Evolutionary conservation across 2,888 invertebrate genomes (phyloP), one percentile per base, ranked within the genome.

Genomic region (Nomada ferruginata): DNA sequence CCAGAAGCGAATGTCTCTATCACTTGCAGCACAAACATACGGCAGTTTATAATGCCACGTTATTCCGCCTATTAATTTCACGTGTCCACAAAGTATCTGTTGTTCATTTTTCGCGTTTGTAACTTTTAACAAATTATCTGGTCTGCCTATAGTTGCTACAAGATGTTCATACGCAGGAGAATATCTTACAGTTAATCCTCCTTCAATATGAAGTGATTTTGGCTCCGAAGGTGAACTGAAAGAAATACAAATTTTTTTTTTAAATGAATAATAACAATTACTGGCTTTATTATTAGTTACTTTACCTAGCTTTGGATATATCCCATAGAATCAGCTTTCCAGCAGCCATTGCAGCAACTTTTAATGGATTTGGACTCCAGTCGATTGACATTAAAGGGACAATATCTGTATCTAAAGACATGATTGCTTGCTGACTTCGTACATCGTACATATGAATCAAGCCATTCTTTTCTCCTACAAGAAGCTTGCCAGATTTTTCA

Each of bases 391-490:
- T 95, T 18, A 97, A 92, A 1, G 96, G 96, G 66, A 95, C 94
- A 70, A 94, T 94, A 4, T 95, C 95, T 11, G 95, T 94, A 91
- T 96, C 95, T 63, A 97, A 94, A 0, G 97, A 96, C 92, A 96
- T 93, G 68, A 96, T 95, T 2, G 96, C 95, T 82, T 95, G 95
- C 86, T 96, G 96, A 59, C 95, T 96, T 87, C 95, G 95, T 13
- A 96, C 95, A 93, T 97, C 97, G 90, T 96, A 97, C 92, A 97
- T 95, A 82, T 96, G 95, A 72, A 97, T 95, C 0, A 96, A 93
- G n/a, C 97, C 97, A 87, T 95, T 95, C 92, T 96, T 97, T 92
- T 97, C 97, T 0, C 96, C 97, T 1, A 97, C 96, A 84, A 97
- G 93, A 29, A 97, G 94, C 94, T 97, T 97, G 59, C 95, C 95